Evolutionary conservation across 2,113 vertebrate species (phyloP), one percentile per base, ranked within the genome.

Genomic region (Oryzias celebensis): DNA sequence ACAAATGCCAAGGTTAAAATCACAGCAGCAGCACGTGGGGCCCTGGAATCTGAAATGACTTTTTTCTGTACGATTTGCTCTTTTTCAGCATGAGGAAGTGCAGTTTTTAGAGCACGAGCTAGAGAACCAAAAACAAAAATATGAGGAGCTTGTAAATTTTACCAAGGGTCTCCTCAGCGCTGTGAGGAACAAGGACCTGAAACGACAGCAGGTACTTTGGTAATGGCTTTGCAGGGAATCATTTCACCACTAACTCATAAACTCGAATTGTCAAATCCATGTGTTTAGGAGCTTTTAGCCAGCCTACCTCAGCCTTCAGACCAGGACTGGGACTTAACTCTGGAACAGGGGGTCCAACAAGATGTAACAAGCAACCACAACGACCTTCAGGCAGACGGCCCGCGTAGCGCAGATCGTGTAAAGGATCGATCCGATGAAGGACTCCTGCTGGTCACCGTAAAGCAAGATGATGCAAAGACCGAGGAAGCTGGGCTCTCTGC

Each of bases 301-400:
- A 94, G 95, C 89, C 95, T 98, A 94, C 96, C 96, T 95, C 94
- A 95, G 72, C 93, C 94, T 71, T 91, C 94, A 80, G 95, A 97
- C 89, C 94, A 87, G 93, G 86, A 94, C 92, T 87, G 86, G 93
- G 94, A 95, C 83, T 90, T 90, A 85, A 92, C 84, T 68, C 87
- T 91, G 49, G 85, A 86, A 50, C 71, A 85, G 16, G 94, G 90
- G 36, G 87, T 66, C 0, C 92, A 93, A 65, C 84, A 75, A 36
- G 80, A 86, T 1, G 63, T 46, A 14, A 75, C 56, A 20, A 61
- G 46, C 65, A 52, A 70, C 92, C 93, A 91, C 88, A 83, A 90
- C 87, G 91, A 73, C 24, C 65, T 60, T 47, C 71, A 55, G 6
- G 41, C 36, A 12, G 42, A 68, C 0, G 14, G 50, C 3, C 31